Evolutionary conservation across 2,797 vertebrate genomes (phyloP).

Genomic region (Falco rusticolus): DNA sequence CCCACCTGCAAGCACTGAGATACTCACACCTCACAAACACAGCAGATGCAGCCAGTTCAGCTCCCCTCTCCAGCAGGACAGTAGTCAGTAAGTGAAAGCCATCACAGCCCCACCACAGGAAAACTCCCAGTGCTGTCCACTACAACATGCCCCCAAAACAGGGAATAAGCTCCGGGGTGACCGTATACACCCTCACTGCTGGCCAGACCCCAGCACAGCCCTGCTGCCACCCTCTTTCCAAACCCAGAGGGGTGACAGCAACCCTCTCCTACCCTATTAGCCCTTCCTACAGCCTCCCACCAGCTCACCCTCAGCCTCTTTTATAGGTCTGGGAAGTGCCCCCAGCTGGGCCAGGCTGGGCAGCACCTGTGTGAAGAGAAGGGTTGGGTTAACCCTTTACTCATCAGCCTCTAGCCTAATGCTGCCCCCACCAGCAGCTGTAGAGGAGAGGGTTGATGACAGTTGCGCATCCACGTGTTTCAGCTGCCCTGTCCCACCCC

Average conservation of each 20-base stretch:
- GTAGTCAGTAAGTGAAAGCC: not conserved
- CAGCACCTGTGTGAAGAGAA: not conserved
- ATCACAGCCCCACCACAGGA: not conserved
- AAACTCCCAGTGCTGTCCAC: not conserved
- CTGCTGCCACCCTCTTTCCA: not conserved
- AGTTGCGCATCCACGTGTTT: fast-evolving
- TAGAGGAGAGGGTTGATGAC: not conserved
- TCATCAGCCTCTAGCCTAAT: not conserved
- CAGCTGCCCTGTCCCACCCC: not conserved
- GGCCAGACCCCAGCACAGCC: not conserved
- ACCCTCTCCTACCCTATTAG: fast-evolving
- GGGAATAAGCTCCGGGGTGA: too few species aligned
- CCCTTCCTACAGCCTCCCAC: too few species aligned
- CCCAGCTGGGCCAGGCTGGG: not conserved
- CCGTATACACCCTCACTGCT: not conserved
- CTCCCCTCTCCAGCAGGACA: not conserved
- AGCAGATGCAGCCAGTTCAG: not conserved
- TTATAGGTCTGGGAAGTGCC: not conserved
- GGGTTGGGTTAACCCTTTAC: not conserved
- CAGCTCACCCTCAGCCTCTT: not conserved
- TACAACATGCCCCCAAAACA: not conserved
- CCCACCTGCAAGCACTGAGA: not conserved
- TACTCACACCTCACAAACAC: not conserved
- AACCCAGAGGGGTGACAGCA: not conserved
- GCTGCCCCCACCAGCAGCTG: not conserved